Evolutionary conservation across 2,888 invertebrate species (phyloP).

Genomic region (Xiphydria camelus): DNA sequence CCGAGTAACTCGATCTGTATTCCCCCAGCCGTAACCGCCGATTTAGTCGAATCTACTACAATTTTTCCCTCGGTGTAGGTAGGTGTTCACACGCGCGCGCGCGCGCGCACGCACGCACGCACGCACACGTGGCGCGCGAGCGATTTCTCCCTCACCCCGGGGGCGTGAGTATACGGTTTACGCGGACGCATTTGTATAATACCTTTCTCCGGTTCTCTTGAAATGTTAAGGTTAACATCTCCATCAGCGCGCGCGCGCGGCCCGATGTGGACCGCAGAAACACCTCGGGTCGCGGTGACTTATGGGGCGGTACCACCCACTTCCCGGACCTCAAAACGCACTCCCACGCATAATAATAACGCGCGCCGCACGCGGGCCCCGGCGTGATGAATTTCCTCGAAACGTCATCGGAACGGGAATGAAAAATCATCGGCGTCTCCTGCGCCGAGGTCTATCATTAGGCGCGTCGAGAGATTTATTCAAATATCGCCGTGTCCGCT

Average conservation of each 20-base stretch:
- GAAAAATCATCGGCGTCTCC: constrained; percentile 1
- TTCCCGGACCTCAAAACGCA: constrained; percentile 40
- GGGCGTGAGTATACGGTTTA: constrained; percentile 1
- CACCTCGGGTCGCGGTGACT: constrained; percentile 36
- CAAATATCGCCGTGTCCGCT: constrained; percentile 27
- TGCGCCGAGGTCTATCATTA: constrained; percentile 27
- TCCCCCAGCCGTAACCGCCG: too few relatives aligned
- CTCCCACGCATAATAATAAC: constrained; percentile 32
- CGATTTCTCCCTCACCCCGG: too few relatives aligned
- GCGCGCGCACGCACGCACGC: constrained; percentile 1
- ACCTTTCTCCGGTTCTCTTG: constrained; percentile 36
- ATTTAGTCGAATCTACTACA: too few relatives aligned
- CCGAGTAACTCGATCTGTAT: too few relatives aligned
- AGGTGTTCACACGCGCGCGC: background rate
- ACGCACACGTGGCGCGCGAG: background rate
- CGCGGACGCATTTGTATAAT: constrained; percentile 36
- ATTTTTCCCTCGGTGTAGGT: too few relatives aligned
- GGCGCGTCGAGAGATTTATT: constrained; percentile 30
- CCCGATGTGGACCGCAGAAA: constrained; percentile 27
- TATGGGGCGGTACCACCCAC: constrained; percentile 47
- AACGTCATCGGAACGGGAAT: constrained; percentile 5
- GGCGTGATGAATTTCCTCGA: constrained; percentile 25
- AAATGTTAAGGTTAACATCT: constrained; percentile 44
- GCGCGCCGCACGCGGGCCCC: constrained; percentile 21
- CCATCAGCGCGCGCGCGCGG: constrained; percentile 43